Percentiles rank a stretch among this genome's conserved stretches.
These are phyloP conservation scores for Heliconius ethilla DNA, from an alignment of 2,888 invertebrate genomes.

Conservation along the genomic window DNA sequence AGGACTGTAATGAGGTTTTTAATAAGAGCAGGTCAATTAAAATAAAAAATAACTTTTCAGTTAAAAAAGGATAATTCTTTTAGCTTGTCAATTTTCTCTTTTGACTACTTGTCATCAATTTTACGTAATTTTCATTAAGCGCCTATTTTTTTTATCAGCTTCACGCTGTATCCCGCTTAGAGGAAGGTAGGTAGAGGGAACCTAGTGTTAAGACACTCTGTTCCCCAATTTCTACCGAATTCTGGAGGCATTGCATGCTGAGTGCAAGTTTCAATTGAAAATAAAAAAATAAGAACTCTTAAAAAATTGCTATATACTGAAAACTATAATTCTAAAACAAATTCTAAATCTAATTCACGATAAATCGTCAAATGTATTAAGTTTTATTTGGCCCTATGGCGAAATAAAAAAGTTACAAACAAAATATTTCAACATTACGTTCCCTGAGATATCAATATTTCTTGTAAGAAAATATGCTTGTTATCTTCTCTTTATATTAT, in stretches of 20 bases:
- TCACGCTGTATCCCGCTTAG: no score
- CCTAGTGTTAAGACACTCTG: no score
- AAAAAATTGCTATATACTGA: background rate
- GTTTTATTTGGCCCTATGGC: background rate
- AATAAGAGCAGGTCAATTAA: background rate
- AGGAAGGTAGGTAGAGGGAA: no score
- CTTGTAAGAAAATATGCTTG: constrained; percentile 6
- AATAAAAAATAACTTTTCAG: background rate
- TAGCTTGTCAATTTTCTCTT: background rate
- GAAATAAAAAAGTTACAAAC: background rate
- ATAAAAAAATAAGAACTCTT: background rate
- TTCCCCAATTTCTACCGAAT: no score
- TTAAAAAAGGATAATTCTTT: background rate
- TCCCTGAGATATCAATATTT: background rate
- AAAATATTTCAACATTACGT: background rate
- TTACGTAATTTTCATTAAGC: no score
- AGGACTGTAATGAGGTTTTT: background rate
- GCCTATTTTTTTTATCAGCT: no score
- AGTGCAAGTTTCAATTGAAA: background rate
- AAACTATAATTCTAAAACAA: background rate
- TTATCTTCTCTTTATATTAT: background rate
- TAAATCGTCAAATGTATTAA: background rate
- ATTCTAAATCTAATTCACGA: background rate
- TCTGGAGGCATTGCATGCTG: no score
- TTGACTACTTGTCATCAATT: background rate